phyloP scores from a whole-genome alignment of 2,113 vertebrate species.

The Dolichallabes microphthalmus region DNA sequence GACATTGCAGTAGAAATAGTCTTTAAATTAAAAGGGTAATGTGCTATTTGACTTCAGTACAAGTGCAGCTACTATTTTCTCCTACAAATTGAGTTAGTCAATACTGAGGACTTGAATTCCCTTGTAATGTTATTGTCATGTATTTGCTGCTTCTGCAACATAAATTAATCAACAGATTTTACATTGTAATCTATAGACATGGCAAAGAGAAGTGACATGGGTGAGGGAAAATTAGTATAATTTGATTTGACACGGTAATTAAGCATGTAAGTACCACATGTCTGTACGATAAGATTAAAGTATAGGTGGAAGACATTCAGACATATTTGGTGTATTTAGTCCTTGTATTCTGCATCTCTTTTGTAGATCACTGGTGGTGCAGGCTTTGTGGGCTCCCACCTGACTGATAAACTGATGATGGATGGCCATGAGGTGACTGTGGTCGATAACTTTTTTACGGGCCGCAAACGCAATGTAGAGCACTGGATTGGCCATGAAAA shows the following conservation, averaged over 20 bases:
- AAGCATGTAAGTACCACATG: neutral
- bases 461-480: conserved; percentile 96
- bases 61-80: too few species aligned
- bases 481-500: conserved; percentile 99
- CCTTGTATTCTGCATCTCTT: too few species aligned
- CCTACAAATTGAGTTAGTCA: too few species aligned
- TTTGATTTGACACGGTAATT: neutral
- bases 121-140: too few species aligned
- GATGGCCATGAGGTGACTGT: conserved; percentile 98
- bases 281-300: neutral
- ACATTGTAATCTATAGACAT: neutral
- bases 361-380: conserved; percentile 94
- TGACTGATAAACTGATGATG: conserved; percentile 99
- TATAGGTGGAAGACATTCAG: neutral
- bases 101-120: too few species aligned
- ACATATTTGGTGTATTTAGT: too few species aligned
- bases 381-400: conserved; percentile 96
- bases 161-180: neutral
- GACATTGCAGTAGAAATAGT: neutral
- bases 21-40: neutral
- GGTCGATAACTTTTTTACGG: conserved; percentile 99
- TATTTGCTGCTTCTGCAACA: neutral
- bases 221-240: neutral
- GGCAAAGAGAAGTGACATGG: neutral
- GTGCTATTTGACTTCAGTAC: too few species aligned